A percentile compares a stretch with the other conserved stretches of the same genome.
phyloP scores from a whole-genome alignment of 2,888 invertebrate species.

The Adelognathus sp. region DNA sequence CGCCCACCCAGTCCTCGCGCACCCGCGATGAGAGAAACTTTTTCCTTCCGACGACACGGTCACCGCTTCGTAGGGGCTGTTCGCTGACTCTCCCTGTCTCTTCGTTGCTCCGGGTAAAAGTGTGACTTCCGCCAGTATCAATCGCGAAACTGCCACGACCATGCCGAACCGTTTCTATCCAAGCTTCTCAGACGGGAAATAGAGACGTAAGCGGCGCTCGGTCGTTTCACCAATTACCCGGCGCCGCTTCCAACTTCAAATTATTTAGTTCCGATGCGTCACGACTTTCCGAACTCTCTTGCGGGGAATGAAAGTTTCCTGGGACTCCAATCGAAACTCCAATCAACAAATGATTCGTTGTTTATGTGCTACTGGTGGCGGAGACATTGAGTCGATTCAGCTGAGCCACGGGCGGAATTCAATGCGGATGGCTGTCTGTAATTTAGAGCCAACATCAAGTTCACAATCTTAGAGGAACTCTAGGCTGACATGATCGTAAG shows the following conservation, averaged over 20 bases:
- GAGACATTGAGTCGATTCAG: too few species aligned
- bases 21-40: conserved; percentile 41
- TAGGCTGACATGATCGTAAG: too few species aligned
- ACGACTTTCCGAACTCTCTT: too few species aligned
- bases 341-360: too few species aligned
- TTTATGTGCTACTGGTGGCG: too few species aligned
- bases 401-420: too few species aligned
- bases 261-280: conserved; percentile 16
- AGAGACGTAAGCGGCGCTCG: conserved; percentile 46
- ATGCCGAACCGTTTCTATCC: neutral
- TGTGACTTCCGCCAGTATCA: conserved; percentile 22
- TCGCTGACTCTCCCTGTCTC: neutral
- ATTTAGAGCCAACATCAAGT: too few species aligned
- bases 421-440: too few species aligned
- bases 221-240: conserved; percentile 50
- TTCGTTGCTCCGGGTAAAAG: conserved; percentile 13
- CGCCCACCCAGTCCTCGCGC: neutral
- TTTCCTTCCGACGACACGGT: conserved; percentile 38
- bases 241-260: conserved; percentile 41
- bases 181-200: conserved; percentile 22
- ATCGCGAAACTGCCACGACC: conserved; percentile 34
- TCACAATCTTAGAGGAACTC: too few species aligned
- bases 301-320: too few species aligned
- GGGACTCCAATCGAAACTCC: too few species aligned
- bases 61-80: neutral